Base-by-base conservation (phyloP, 1,140 invertebrate species). In the Drosophila santomea region DNA sequence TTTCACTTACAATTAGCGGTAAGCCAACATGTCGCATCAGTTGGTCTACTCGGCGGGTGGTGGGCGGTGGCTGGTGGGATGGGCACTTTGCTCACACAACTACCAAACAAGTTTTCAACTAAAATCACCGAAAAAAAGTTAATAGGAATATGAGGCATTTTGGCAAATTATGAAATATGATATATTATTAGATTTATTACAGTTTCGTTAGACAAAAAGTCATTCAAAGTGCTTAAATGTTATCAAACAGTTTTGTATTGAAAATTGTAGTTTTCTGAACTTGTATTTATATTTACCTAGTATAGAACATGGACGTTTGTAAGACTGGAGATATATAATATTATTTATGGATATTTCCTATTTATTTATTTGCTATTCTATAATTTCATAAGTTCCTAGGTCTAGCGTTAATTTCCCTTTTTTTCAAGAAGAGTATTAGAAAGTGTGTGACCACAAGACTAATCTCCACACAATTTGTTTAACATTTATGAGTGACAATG, bases 1-100 rank as follows among this genome's bases (percentile, higher is more conserved):
- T 88, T 88, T 88, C 83, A 83, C 83, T 88, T 86, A 86, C 83
- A 89, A 86, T 88, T 86, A 86, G 83, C 80, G 83, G 83, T 67
- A 48, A 44, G 67, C 84, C 81, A 71, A 74, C 77, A 85, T 85
- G 81, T 85, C 81, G 63, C 82, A 85, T 58, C 61, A 66, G 38
- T n/a, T 15, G 45, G 61, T 47, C 54, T 43, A 28, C 20, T 25
- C 45, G 59, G 36, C 15, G 47, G 32, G 48, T 7, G 5, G 17
- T 3, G 17, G 25, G 47, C 10, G 39, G 39, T 43, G n/a, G 39
- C 3, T 43, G 44, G 44, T 20, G 28, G 15, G 41, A 32, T 35
- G 12, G 57, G 32, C 39, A 36, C 36, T 15, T 35, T 32, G 8
- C 38, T 28, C 52, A 51, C 52, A 39, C n/a, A 36, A 52, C 64